Percentiles rank a stretch among this genome's conserved stretches.
These are phyloP conservation scores for Leucozona laternaria DNA, from an alignment of 2,888 invertebrate species.

Conservation along the genomic window DNA sequence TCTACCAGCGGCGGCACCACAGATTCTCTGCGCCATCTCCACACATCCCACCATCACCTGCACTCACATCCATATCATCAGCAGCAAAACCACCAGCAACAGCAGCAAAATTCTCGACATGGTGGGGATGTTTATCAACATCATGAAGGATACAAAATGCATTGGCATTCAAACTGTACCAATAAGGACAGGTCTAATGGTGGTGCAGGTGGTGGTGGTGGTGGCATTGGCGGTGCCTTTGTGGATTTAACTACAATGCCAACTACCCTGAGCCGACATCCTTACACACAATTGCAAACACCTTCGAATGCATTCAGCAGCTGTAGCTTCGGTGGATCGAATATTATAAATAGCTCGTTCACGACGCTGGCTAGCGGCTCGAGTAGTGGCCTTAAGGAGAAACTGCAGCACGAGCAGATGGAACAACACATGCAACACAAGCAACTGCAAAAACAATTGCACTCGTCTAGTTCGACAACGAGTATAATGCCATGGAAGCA, in stretches of 20 bases:
- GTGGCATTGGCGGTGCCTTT: conserved; percentile 27
- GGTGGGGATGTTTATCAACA: conserved; percentile 62
- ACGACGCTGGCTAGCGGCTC: conserved; percentile 80
- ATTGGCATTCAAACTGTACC: conserved; percentile 67
- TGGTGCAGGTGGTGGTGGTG: conserved; percentile 35
- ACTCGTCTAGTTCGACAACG: conserved; percentile 79
- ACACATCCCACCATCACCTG: conserved; percentile 72
- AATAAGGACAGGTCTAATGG: conserved; percentile 65
- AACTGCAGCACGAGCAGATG: conserved; percentile 79
- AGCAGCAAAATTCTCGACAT: conserved; percentile 65
- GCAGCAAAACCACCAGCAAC: conserved; percentile 70
- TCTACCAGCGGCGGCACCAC: conserved; percentile 76
- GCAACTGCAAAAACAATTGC: conserved; percentile 80
- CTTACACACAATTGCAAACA: conserved; percentile 81
- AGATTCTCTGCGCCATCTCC: conserved; percentile 78
- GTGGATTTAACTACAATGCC: conserved; percentile 66
- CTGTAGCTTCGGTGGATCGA: conserved; percentile 76
- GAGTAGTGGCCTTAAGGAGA: conserved; percentile 82
- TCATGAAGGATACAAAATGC: conserved; percentile 65
- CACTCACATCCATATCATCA: conserved; percentile 77
- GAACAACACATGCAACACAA: conserved; percentile 76
- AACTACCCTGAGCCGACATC: conserved; percentile 76
- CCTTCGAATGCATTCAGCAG: conserved; percentile 75
- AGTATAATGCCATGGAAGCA: conserved; percentile 84
- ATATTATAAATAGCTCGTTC: conserved; percentile 78